Conservation (phyloP, 2,888 invertebrate species). For the Trichogramma dendrolimi region DNA sequence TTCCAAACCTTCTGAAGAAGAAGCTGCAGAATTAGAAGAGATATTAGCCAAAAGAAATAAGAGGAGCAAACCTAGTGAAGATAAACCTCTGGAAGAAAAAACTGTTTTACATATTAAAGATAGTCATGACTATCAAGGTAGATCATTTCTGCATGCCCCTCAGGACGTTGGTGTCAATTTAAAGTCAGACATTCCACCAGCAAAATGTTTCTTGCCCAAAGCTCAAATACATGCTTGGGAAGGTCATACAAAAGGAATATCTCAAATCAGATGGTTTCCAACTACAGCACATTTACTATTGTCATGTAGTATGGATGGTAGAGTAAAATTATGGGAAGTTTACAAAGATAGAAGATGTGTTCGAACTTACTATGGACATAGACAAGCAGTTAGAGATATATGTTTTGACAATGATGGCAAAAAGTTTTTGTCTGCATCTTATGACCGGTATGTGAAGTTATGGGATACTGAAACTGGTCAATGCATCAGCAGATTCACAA, state of each 20-base stretch:
- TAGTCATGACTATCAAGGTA: constrained; percentile 91
- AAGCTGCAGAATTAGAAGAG: constrained; percentile 91
- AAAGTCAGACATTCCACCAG: constrained; percentile 81
- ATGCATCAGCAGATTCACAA: constrained; percentile 83
- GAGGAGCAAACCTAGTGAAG: constrained; percentile 77
- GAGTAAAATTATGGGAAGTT: constrained; percentile 98
- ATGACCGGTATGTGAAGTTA: constrained; percentile 94
- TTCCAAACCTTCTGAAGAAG: constrained; percentile 88
- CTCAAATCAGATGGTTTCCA: constrained; percentile 93
- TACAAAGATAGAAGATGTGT: constrained; percentile 91
- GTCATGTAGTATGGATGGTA: constrained; percentile 94
- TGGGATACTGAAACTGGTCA: constrained; percentile 99
- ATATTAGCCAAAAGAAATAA: constrained; percentile 88
- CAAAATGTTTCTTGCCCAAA: constrained; percentile 94
- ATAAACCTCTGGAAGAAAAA: constrained; percentile 90
- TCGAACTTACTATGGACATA: constrained; percentile 92
- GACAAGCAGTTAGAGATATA: constrained; percentile 93
- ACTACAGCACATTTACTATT: constrained; percentile 88
- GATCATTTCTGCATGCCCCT: constrained; percentile 90
- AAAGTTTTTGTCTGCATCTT: constrained; percentile 93
- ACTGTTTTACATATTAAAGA: constrained; percentile 89
- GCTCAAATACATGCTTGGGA: constrained; percentile 93
- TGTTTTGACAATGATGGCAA: constrained; percentile 92
- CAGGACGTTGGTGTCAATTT: constrained; percentile 89
- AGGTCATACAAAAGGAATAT: constrained; percentile 95